Percentiles rank a stretch among this genome's conserved stretches.
These are phyloP conservation scores for Danio tinwini DNA, from an alignment of 2,797 vertebrate species.

Conservation along the genomic window DNA sequence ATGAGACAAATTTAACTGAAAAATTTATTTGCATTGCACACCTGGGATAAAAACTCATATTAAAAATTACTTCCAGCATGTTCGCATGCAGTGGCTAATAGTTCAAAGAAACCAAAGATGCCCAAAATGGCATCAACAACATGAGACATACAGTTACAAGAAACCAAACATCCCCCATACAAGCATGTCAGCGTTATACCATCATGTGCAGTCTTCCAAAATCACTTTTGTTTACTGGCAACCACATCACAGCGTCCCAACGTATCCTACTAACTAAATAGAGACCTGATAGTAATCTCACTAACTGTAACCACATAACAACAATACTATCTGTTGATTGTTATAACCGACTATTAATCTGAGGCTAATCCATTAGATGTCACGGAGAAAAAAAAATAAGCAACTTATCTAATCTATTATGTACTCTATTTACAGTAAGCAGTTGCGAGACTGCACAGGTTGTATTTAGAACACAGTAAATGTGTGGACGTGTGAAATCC, in stretches of 20 bases:
- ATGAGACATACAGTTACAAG: not conserved
- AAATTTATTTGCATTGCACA: not conserved
- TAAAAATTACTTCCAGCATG: not conserved
- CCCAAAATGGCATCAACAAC: not conserved
- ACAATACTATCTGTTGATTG: not conserved
- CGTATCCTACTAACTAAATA: not conserved
- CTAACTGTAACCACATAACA: not conserved
- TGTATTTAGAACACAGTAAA: not conserved
- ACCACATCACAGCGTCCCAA: not conserved
- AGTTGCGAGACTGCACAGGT: not conserved
- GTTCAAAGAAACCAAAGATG: not conserved
- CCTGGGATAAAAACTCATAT: not conserved
- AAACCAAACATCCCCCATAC: not conserved
- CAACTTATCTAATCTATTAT: not conserved
- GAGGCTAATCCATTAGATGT: not conserved
- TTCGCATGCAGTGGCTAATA: not conserved
- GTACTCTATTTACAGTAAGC: not conserved
- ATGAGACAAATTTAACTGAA: not conserved
- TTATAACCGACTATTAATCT: not conserved
- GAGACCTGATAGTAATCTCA: not conserved
- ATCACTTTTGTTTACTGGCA: constrained; percentile 23
- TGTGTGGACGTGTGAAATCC: not conserved
- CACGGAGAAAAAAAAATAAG: not conserved
- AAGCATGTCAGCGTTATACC: not conserved
- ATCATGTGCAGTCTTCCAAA: not conserved